These are phyloP conservation scores for Quadroppia sp. DNA, from an alignment of 2,888 invertebrate genomes.

Conservation along the genomic window DNA sequence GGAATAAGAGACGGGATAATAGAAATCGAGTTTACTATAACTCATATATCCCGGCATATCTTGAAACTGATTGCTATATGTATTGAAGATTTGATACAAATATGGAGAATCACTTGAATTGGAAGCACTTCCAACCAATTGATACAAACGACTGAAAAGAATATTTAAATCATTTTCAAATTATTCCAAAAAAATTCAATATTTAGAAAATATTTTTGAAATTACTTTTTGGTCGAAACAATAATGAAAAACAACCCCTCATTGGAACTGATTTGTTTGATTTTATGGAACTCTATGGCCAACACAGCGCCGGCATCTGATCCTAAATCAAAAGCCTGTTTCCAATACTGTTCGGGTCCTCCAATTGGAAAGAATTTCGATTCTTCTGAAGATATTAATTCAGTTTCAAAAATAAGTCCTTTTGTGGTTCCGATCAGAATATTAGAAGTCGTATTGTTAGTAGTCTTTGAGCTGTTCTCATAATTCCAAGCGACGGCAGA, in stretches of 20 bases:
- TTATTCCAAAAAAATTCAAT: too few relatives aligned
- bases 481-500: constrained; percentile 82
- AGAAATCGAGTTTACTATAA: constrained; percentile 75
- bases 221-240: constrained; percentile 66
- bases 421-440: constrained; percentile 84
- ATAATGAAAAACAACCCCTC: constrained; percentile 71
- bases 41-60: constrained; percentile 64
- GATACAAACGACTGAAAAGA: constrained; percentile 67
- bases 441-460: constrained; percentile 64
- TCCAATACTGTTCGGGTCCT: constrained; percentile 68
- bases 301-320: constrained; percentile 73
- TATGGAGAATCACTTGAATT: constrained; percentile 73
- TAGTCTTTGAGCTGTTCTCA: too few relatives aligned
- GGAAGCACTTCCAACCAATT: constrained; percentile 71
- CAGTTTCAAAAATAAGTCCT: constrained; percentile 84
- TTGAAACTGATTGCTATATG: constrained; percentile 49
- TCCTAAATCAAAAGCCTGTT: constrained; percentile 80
- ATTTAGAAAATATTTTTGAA: too few relatives aligned
- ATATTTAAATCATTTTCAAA: too few relatives aligned
- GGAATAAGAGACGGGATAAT: constrained; percentile 63
- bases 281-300: constrained; percentile 76
- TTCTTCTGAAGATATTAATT: constrained; percentile 69
- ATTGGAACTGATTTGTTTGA: constrained; percentile 51
- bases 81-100: constrained; percentile 71
- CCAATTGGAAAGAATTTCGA: constrained; percentile 69